Evolutionary conservation across 2,113 vertebrate species (phyloP), one percentile per base, ranked within the genome.

Genomic region (Nannobrachium achirus): DNA sequence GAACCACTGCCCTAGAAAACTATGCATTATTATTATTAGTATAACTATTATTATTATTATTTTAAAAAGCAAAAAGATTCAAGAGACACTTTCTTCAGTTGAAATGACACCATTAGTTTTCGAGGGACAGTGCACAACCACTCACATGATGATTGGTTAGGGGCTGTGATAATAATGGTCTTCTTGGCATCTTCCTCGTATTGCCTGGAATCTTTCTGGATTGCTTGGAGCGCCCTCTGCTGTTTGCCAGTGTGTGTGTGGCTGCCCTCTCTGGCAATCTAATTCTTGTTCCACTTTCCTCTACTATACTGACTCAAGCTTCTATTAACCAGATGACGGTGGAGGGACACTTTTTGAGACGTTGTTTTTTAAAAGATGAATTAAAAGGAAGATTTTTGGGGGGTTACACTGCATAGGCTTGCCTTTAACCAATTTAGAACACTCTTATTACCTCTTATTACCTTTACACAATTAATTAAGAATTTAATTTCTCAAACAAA

Each of bases 181-280:
- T 53, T 18, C 18, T 9, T 59, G 11, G 4, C 11, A 10, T 48
- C 2, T 11, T 6, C 18, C 20, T 11, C 52, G 8, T 51, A 6
- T 16, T 7, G 15, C 49, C 16, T 9, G 16, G 49, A 45, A 39
- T 39, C 14, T 11, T 18, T 15, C 16, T 9, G 16, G 49, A 45
- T 44, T 39, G 16, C 11, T 18, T 15, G 49, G 1, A 11, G 18
- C 18, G 40, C 63, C 69, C 66, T 69, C 80, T 80, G 7, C 75
- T 78, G 75, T 52, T 59, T 19, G 10, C 33, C 0, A 1, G 0
- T 13, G 51, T n/a, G 19, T 52, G 1, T 33, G 48, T 62, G 19
- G 6, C n/a, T n/a, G 33, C 13, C 39, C 5, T 45, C 25, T 49
- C 65, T 7, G 41, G n/a, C 38, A 6, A 33, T 8, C 9, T 44